phyloP scores from a whole-genome alignment of 1,140 invertebrate genomes.

The Agrilus planipennis region DNA sequence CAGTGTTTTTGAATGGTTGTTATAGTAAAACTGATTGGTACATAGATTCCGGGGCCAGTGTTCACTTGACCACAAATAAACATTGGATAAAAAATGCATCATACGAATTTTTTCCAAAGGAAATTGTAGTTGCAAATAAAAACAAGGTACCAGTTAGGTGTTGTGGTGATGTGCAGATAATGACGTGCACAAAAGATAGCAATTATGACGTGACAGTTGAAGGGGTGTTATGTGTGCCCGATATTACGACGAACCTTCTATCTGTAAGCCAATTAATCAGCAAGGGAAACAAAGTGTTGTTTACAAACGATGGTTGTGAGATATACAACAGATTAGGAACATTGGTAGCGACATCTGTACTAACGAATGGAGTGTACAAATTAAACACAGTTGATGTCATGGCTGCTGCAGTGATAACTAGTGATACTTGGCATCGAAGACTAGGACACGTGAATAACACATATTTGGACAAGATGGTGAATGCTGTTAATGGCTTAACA shows the following conservation, averaged over 20 bases:
- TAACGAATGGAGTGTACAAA: slow-evolving; percentile 20
- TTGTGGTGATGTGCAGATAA: too few species aligned
- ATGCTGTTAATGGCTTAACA: slow-evolving; percentile 7
- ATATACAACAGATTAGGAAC: slow-evolving; percentile 14
- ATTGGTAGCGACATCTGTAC: slow-evolving; percentile 10
- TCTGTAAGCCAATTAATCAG: slow-evolving; percentile 20
- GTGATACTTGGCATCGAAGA: slow-evolving; percentile 14
- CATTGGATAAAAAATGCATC: too few species aligned
- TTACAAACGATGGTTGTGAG: slow-evolving; percentile 12
- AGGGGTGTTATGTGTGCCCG: slow-evolving; percentile 20
- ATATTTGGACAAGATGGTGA: slow-evolving; percentile 14
- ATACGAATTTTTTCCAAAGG: too few species aligned
- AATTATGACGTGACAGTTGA: slow-evolving; percentile 5
- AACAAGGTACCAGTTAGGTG: too few species aligned
- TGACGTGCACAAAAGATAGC: not conserved
- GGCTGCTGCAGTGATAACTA: slow-evolving; percentile 12
- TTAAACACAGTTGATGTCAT: slow-evolving; percentile 11
- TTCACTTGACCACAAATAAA: too few species aligned
- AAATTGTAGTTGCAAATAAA: too few species aligned
- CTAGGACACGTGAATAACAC: slow-evolving; percentile 20
- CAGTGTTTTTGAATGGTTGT: too few species aligned
- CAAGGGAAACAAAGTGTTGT: slow-evolving; percentile 20
- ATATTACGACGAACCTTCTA: slow-evolving; percentile 21
- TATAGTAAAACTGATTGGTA: too few species aligned
- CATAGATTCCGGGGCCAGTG: too few species aligned